A percentile compares a stretch with the other conserved stretches of the same genome.
Conservation (phyloP, 1,140 invertebrate genomes). For the Sogatella furcifera region DNA sequence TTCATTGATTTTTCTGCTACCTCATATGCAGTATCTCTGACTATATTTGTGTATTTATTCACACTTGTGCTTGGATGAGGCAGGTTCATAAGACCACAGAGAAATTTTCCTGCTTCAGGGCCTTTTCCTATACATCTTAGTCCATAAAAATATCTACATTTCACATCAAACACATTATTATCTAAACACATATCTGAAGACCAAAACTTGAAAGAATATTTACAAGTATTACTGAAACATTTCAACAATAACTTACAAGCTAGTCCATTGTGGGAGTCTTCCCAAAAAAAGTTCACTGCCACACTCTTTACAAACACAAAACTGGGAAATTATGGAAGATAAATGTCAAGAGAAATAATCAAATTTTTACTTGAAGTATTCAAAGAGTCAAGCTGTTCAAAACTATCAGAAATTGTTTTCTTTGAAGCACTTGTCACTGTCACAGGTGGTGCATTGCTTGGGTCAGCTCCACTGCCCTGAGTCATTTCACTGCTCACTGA, state of each 20-base stretch:
- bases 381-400: not conserved
- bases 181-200: not conserved
- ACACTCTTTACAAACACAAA: not conserved
- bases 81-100: slow-evolving; percentile 10
- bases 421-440: no score
- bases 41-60: not conserved
- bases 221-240: not conserved
- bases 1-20: slow-evolving; percentile 1
- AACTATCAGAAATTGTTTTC: no score
- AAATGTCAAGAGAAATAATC: not conserved
- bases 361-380: not conserved
- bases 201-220: not conserved
- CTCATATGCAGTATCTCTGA: not conserved
- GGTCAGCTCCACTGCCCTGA: no score
- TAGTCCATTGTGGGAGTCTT: not conserved
- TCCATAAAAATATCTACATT: slow-evolving; percentile 3
- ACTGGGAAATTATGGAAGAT: no score
- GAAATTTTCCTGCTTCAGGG: not conserved
- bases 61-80: not conserved
- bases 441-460: no score
- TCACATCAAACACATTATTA: not conserved
- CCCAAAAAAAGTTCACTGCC: not conserved
- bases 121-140: slow-evolving; percentile 7
- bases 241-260: not conserved
- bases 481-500: no score